phyloP scores from a whole-genome alignment of 2,113 vertebrate genomes.

The Cheirogaleus medius region DNA sequence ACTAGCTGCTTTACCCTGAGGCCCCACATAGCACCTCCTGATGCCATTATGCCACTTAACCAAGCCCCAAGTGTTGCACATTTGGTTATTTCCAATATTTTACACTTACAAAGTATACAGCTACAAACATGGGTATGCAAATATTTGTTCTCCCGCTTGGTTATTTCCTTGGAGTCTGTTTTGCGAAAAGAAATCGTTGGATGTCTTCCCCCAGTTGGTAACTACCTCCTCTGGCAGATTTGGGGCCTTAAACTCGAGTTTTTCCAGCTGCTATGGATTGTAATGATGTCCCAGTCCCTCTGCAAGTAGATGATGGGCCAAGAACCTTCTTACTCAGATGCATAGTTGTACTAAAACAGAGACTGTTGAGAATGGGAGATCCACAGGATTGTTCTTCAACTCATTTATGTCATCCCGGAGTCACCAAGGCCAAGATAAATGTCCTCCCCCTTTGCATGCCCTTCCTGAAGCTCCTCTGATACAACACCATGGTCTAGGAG shows the following conservation, averaged over 20 bases:
- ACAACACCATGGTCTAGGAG: background rate
- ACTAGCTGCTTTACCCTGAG: background rate
- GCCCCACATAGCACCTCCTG: fast-evolving
- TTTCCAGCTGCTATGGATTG: background rate
- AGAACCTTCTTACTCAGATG: background rate
- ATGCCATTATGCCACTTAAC: background rate
- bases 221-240: background rate
- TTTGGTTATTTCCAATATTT: background rate
- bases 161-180: slow-evolving; percentile 33
- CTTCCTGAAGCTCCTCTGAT: background rate
- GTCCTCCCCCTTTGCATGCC: background rate
- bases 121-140: background rate
- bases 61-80: background rate
- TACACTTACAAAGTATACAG: background rate
- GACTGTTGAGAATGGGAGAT: background rate
- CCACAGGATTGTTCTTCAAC: background rate
- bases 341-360: background rate
- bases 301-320: background rate
- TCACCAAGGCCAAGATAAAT: background rate
- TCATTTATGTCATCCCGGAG: background rate
- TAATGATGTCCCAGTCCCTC: background rate
- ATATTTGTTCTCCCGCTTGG: background rate
- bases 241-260: background rate
- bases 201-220: background rate
- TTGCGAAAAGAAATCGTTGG: background rate